phyloP scores from a whole-genome alignment of 2,888 invertebrate species.

The Cephus sareptanus region DNA sequence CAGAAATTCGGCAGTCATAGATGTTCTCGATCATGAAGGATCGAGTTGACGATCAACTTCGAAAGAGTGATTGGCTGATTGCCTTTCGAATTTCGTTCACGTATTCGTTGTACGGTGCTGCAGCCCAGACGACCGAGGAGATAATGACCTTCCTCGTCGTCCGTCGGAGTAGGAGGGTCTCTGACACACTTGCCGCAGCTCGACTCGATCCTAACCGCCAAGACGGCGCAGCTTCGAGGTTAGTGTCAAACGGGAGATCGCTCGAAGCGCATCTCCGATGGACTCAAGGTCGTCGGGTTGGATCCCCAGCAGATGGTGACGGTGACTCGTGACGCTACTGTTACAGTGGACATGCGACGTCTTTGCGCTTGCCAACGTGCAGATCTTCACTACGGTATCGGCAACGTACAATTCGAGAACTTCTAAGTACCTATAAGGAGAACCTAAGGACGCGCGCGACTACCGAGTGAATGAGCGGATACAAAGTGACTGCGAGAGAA shows the following conservation, averaged over 20 bases:
- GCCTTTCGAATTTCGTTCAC: no score
- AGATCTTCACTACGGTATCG: no score
- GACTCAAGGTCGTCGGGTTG: background rate
- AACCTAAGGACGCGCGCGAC: no score
- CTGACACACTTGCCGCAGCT: constrained; percentile 63
- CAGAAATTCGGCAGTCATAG: no score
- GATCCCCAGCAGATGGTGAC: background rate
- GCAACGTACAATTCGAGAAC: no score
- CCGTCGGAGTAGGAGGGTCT: constrained; percentile 62
- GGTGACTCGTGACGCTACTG: background rate
- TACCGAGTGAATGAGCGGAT: no score
- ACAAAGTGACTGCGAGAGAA: no score
- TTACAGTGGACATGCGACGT: background rate
- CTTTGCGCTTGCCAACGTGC: no score
- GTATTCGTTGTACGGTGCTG: background rate
- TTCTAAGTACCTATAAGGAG: no score
- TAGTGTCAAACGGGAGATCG: constrained; percentile 63
- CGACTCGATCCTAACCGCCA: constrained; percentile 55
- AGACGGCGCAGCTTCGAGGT: constrained; percentile 51
- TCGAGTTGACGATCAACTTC: no score
- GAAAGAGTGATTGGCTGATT: no score
- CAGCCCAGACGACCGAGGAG: constrained; percentile 31
- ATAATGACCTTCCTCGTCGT: constrained; percentile 64
- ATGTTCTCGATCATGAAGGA: no score
- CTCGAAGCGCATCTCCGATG: constrained; percentile 48